A percentile compares a stretch with the other conserved stretches of the same genome.
Conservation (phyloP, 2,797 vertebrate genomes). For the Malacoctenus gilli region DNA sequence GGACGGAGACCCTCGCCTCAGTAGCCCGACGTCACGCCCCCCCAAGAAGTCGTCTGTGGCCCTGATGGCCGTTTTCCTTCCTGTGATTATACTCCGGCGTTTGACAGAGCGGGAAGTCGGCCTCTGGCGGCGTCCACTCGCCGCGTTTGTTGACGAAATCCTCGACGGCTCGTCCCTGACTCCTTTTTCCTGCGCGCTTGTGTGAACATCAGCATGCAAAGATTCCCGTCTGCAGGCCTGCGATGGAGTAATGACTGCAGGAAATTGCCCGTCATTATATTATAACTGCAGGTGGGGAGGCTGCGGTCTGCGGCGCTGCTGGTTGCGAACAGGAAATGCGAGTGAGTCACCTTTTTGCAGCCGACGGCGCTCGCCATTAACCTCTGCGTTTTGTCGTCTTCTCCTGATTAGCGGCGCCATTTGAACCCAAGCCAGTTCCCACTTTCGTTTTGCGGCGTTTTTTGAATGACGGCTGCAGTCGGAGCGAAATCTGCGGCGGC, state of each 20-base stretch:
- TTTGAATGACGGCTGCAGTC: neutral
- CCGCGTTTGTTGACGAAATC: conserved; percentile 18
- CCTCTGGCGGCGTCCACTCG: conserved; percentile 3
- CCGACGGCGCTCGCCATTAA: neutral
- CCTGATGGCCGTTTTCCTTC: neutral
- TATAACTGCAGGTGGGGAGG: conserved; percentile 17
- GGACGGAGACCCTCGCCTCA: too few relatives aligned
- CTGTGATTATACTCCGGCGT: conserved; percentile 9
- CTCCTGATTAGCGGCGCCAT: neutral
- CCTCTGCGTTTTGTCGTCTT: neutral
- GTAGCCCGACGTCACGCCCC: conserved; percentile 25
- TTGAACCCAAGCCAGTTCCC: neutral
- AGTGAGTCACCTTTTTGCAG: conserved; percentile 17
- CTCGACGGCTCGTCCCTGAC: neutral
- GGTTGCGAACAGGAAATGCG: conserved; percentile 47
- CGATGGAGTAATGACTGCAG: conserved; percentile 12
- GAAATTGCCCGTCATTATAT: conserved; percentile 18
- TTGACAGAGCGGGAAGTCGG: conserved; percentile 16
- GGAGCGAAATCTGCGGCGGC: neutral
- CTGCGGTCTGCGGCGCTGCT: conserved; percentile 9
- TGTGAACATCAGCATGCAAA: neutral
- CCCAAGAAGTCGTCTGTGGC: neutral
- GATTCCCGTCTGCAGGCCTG: conserved; percentile 7
- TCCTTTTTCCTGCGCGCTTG: neutral
- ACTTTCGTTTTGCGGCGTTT: too few relatives aligned